A percentile compares a stretch with the other conserved stretches of the same genome.
These are phyloP conservation scores for Peromyscus eremicus DNA, from an alignment of 2,797 vertebrate genomes.

Conservation along the genomic window DNA sequence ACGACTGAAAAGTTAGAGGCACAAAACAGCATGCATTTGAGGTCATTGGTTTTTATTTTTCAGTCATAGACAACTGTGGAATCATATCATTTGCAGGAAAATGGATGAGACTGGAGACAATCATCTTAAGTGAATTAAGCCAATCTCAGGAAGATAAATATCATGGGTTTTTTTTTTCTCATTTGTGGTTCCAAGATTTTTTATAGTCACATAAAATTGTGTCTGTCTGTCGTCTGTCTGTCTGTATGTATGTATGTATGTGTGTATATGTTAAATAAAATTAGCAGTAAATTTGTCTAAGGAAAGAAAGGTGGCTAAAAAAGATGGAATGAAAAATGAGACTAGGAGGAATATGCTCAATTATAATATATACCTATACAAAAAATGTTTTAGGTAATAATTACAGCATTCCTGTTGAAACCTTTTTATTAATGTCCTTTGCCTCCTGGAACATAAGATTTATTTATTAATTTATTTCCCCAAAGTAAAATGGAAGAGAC, in stretches of 20 bases:
- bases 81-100: background rate
- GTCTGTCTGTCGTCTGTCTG: background rate
- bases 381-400: background rate
- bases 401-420: background rate
- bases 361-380: background rate
- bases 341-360: background rate
- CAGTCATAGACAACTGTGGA: background rate
- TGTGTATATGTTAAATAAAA: background rate
- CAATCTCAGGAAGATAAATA: background rate
- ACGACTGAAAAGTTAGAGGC: background rate
- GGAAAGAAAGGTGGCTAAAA: background rate
- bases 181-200: background rate
- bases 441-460: background rate
- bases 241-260: background rate
- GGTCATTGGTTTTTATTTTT: background rate
- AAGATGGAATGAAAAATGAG: background rate
- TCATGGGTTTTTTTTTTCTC: background rate
- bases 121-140: background rate
- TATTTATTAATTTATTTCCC: slow-evolving; percentile 8
- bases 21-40: background rate
- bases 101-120: background rate
- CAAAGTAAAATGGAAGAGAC: background rate
- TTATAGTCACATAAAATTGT: background rate
- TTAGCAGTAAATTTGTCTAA: background rate
- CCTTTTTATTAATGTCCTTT: background rate